Evolutionary conservation across 92 coral and sea anemone genomes (phyloP).

Genomic region (Porites divaricata): DNA sequence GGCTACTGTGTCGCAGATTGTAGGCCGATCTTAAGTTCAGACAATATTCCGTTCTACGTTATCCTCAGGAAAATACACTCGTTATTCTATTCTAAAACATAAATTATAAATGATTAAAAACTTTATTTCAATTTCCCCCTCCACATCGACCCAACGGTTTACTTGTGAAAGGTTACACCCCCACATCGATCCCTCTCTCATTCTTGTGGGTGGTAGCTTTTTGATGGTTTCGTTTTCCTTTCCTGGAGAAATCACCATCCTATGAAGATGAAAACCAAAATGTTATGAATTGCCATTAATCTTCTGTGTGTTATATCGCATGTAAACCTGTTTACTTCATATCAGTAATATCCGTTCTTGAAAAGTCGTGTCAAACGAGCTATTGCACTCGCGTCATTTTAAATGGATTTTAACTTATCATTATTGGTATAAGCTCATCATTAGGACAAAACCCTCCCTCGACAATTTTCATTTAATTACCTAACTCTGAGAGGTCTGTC

Average conservation of each 20-base stretch:
- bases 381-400: no score
- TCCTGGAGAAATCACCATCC: no score
- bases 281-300: slow-evolving; percentile 18
- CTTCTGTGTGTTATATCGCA: slow-evolving; percentile 20
- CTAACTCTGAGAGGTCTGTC: no score
- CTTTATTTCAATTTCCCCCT: slow-evolving; percentile 7
- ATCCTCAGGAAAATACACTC: slow-evolving; percentile 5
- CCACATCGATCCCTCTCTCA: slow-evolving; percentile 27
- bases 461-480: no score
- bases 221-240: slow-evolving; percentile 23
- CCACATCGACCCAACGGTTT: slow-evolving; percentile 32
- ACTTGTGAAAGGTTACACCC: slow-evolving; percentile 28
- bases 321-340: slow-evolving; percentile 11
- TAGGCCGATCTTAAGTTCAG: slow-evolving; percentile 2
- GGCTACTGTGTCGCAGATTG: slow-evolving; percentile 29
- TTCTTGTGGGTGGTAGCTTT: slow-evolving; percentile 24
- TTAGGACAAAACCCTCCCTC: no score
- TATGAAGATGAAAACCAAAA: not conserved
- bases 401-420: no score
- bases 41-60: slow-evolving; percentile 18
- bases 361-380: slow-evolving; percentile 7
- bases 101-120: slow-evolving; percentile 16
- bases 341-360: not conserved
- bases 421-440: no score
- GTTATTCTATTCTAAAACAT: slow-evolving; percentile 3